phyloP scores from a whole-genome alignment of 2,888 invertebrate species.

The Drosophila robusta region DNA sequence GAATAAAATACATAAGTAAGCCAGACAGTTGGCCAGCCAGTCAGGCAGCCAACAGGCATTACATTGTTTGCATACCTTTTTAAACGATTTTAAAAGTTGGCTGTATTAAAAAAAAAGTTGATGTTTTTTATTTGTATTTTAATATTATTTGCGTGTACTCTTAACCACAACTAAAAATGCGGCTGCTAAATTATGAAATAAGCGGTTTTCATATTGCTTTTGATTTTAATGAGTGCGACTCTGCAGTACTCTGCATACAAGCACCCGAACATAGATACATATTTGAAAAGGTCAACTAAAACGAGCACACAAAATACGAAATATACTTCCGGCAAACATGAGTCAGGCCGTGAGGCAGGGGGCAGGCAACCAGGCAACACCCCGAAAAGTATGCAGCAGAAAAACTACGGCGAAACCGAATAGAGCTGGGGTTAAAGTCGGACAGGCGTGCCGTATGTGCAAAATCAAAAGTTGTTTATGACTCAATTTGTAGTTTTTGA shows the following conservation, averaged over 20 bases:
- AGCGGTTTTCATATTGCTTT: constrained; percentile 58
- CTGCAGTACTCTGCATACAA: constrained; percentile 18
- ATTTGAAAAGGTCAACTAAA: constrained; percentile 31
- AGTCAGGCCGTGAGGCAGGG: constrained; percentile 24
- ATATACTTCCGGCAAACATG: constrained; percentile 51
- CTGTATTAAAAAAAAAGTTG: constrained; percentile 3
- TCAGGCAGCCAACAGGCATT: constrained; percentile 36
- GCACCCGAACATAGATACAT: constrained; percentile 2
- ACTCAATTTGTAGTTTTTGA: constrained; percentile 81
- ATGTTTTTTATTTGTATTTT: constrained; percentile 11
- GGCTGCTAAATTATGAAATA: constrained; percentile 74
- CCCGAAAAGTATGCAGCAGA: constrained; percentile 59
- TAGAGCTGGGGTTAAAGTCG: constrained; percentile 12
- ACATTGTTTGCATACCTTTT: constrained; percentile 77
- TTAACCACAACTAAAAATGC: constrained; percentile 75
- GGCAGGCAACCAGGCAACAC: constrained; percentile 40
- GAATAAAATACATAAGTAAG: constrained; percentile 73
- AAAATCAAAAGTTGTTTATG: constrained; percentile 82
- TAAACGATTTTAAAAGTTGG: constrained; percentile 67
- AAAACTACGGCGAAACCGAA: constrained; percentile 19
- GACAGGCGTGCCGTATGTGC: constrained; percentile 54
- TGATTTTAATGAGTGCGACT: constrained; percentile 67
- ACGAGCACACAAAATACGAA: constrained; percentile 47
- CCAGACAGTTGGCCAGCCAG: constrained; percentile 49
- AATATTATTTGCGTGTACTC: constrained; percentile 35